A percentile compares a stretch with the other conserved stretches of the same genome.
Conservation (phyloP, 1,140 invertebrate genomes). For the Eufriesea mexicana region DNA sequence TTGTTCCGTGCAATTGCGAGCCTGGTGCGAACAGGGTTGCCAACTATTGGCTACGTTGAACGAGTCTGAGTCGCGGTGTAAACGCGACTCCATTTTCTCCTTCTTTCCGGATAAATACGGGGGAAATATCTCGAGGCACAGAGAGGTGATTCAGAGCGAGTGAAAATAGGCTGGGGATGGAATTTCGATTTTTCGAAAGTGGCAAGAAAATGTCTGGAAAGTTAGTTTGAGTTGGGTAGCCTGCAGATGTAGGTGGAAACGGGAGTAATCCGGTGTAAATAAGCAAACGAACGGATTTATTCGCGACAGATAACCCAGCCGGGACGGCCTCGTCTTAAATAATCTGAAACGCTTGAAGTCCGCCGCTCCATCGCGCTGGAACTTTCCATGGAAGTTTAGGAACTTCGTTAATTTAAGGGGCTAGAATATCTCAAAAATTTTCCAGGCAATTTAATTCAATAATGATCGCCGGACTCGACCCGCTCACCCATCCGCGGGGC, state of each 20-base stretch:
- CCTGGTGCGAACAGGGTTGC: not conserved
- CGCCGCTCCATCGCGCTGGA: not conserved
- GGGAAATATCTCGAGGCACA: too few relatives aligned
- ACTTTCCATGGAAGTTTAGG: not conserved
- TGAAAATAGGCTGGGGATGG: not conserved
- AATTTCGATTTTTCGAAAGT: too few relatives aligned
- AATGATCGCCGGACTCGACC: not conserved
- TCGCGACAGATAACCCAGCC: slow-evolving; percentile 29
- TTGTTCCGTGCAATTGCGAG: not conserved
- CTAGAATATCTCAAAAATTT: slow-evolving; percentile 42
- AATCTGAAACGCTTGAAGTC: slow-evolving; percentile 14
- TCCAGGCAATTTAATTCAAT: slow-evolving; percentile 38
- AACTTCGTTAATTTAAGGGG: slow-evolving; percentile 24
- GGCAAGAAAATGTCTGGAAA: not conserved
- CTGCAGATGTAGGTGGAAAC: not conserved
- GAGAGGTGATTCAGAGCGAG: too few relatives aligned
- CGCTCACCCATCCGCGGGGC: not conserved
- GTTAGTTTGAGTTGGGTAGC: not conserved
- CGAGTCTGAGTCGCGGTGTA: not conserved
- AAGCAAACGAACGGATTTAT: slow-evolving; percentile 38
- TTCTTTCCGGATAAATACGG: too few relatives aligned
- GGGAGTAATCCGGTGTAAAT: slow-evolving; percentile 20
- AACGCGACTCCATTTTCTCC: not conserved
- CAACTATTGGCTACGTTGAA: not conserved
- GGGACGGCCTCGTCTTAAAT: slow-evolving; percentile 25